These are phyloP conservation scores for Moxostoma hubbsi DNA, from an alignment of 2,797 vertebrate genomes.

Conservation along the genomic window DNA sequence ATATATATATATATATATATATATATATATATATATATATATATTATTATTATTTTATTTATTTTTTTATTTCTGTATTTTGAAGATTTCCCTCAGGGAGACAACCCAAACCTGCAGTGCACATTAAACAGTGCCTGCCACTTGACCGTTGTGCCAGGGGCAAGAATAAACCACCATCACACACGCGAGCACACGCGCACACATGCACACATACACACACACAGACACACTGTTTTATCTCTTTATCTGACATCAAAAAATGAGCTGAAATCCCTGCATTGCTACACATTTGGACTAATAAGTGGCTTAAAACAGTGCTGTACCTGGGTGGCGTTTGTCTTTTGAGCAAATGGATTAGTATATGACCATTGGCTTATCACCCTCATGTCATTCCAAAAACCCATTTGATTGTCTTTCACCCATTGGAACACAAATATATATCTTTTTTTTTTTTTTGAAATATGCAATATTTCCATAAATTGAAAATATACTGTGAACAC, in stretches of 20 bases:
- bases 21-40: too few species aligned
- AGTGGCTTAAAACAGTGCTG: neutral
- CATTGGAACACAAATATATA: too few species aligned
- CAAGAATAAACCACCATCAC: constrained; percentile 2
- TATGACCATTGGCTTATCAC: too few species aligned
- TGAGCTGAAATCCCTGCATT: constrained; percentile 3
- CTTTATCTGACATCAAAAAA: constrained; percentile 25
- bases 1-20: too few species aligned
- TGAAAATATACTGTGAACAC: too few species aligned
- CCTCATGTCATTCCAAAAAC: too few species aligned
- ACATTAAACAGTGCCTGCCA: neutral
- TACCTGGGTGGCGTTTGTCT: too few species aligned
- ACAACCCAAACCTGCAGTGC: neutral
- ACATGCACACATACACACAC: neutral
- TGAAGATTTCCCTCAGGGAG: neutral
- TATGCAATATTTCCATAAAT: too few species aligned
- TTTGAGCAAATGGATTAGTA: too few species aligned
- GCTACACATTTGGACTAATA: neutral
- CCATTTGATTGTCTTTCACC: too few species aligned
- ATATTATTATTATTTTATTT: neutral
- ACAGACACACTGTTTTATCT: neutral
- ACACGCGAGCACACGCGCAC: neutral
- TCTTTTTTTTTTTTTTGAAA: too few species aligned
- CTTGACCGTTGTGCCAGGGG: constrained; percentile 9
- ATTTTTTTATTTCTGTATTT: neutral